These are phyloP conservation scores for Beris chalybata DNA, from an alignment of 2,888 invertebrate species.

Conservation along the genomic window DNA sequence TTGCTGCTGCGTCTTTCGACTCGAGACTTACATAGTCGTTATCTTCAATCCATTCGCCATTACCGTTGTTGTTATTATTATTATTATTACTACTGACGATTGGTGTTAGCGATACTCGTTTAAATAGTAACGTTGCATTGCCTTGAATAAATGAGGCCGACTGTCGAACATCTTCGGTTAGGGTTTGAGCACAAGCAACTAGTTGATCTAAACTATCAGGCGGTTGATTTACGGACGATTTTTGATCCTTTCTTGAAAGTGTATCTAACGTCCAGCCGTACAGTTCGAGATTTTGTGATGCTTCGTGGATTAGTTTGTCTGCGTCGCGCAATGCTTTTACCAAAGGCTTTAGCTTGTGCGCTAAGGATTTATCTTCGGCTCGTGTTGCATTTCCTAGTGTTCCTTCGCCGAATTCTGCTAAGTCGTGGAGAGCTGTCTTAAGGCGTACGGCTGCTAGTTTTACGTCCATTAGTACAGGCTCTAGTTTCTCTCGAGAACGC, in stretches of 20 bases:
- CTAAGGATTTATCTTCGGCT: constrained; percentile 78
- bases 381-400: constrained; percentile 83
- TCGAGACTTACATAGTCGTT: constrained; percentile 89
- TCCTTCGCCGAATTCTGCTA: constrained; percentile 86
- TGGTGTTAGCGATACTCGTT: constrained; percentile 59
- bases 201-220: constrained; percentile 88
- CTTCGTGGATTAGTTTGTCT: constrained; percentile 77
- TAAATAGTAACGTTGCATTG: constrained; percentile 77
- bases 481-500: constrained; percentile 78
- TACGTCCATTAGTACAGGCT: constrained; percentile 78
- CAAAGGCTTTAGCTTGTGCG: constrained; percentile 73
- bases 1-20: constrained; percentile 70
- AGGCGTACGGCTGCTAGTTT: constrained; percentile 78
- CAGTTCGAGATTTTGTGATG: constrained; percentile 72
- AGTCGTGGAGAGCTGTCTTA: constrained; percentile 79
- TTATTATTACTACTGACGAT: constrained; percentile 44
- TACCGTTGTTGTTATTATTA: constrained; percentile 45
- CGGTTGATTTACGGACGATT: constrained; percentile 51
- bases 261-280: constrained; percentile 77
- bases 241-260: constrained; percentile 60
- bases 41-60: constrained; percentile 72
- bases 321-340: constrained; percentile 80
- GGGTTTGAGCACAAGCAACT: constrained; percentile 80
- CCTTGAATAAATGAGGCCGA: constrained; percentile 90
- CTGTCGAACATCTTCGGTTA: constrained; percentile 87